Conservation (phyloP, 2,113 vertebrate genomes). For the Pristiophorus japonicus region DNA sequence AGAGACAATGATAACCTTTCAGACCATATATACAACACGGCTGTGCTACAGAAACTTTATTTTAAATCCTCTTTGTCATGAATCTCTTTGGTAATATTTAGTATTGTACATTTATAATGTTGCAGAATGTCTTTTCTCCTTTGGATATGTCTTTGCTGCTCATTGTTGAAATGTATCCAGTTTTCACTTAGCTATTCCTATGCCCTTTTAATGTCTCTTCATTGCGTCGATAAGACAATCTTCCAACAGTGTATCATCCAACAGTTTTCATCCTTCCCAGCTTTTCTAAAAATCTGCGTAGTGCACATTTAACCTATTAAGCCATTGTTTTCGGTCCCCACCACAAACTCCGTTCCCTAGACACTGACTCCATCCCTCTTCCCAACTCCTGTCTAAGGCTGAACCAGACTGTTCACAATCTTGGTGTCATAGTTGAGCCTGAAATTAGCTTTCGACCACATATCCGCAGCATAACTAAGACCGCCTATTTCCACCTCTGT, state of each 20-base stretch:
- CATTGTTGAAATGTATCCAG: not conserved
- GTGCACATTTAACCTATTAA: not conserved
- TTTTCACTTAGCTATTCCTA: not conserved
- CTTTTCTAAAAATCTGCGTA: not conserved
- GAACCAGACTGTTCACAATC: no score
- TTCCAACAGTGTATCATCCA: not conserved
- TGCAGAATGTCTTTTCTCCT: not conserved
- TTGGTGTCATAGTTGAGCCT: no score
- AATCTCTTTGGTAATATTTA: slow-evolving; percentile 15
- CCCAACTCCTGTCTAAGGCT: no score
- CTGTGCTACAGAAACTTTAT: not conserved
- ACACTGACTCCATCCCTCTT: no score
- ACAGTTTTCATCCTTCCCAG: not conserved
- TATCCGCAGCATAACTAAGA: no score
- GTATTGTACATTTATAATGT: not conserved
- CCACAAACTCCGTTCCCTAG: no score
- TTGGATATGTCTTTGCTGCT: not conserved
- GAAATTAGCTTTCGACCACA: no score
- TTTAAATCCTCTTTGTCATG: not conserved
- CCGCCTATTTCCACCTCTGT: no score
- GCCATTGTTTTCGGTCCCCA: no score
- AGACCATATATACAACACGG: not conserved
- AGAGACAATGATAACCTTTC: not conserved
- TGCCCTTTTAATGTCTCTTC: no score
- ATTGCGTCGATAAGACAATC: not conserved